Evolutionary conservation across 2,797 vertebrate species (phyloP).

Genomic region (Apodemus agrarius): DNA sequence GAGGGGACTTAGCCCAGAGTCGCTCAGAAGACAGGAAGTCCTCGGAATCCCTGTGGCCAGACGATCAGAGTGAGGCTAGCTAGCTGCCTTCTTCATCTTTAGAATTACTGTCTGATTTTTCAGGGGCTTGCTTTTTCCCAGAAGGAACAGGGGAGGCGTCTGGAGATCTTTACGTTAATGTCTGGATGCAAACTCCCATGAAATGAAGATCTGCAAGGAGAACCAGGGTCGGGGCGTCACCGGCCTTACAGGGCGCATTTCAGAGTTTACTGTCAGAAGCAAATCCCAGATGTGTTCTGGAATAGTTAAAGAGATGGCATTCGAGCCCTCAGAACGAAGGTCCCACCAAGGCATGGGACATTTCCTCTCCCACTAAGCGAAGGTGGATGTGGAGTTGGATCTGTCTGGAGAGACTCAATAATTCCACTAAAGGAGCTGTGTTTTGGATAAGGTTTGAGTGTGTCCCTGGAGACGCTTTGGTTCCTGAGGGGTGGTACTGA

Average conservation of each 20-base stretch:
- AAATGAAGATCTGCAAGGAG: background rate
- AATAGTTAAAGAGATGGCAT: background rate
- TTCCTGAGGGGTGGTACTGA: too few species aligned
- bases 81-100: background rate
- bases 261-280: background rate
- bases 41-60: background rate
- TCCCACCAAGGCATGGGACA: fast-evolving
- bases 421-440: background rate
- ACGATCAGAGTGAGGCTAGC: background rate
- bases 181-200: background rate
- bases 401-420: background rate
- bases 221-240: background rate
- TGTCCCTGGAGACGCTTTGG: background rate
- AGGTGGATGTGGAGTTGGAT: background rate
- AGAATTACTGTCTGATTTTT: background rate
- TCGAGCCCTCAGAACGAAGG: background rate
- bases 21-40: background rate
- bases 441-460: background rate
- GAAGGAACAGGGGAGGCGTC: background rate
- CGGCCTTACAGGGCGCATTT: background rate
- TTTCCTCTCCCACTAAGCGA: background rate
- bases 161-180: background rate
- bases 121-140: background rate
- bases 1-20: background rate
- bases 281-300: background rate